Base-by-base conservation (phyloP, 2,113 vertebrate genomes). In the Pipa parva region DNA sequence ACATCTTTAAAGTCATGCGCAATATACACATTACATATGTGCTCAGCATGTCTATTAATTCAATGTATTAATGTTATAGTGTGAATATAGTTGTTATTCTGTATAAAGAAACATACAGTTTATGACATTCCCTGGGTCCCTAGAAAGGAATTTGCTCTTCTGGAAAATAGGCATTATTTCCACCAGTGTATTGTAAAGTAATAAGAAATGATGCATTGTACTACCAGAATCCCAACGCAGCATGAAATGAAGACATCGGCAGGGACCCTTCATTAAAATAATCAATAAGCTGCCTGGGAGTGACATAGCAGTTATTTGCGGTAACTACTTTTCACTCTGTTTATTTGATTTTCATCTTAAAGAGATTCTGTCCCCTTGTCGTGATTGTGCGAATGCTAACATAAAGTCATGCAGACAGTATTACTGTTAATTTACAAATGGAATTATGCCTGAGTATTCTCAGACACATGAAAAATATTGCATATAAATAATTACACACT, bases 261-360 rank as follows among this genome's bases (percentile, higher is more conserved):
- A 42, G 37, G 51, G 36, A 29, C 25, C 52, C 52, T 33, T 5
- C 24, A 31, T 10, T 25, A 54, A 24, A 37, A 24, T 48, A 57
- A 66, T 57, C 63, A 58, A 66, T 66, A 66, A 48, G 7, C 52
- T 15, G 42, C 27, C 4, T 46, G 18, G 46, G 12, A 37, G 37
- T 56, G 63, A 56, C 63, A 57, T 13, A 22, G 25, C 27, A 4
- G 1, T n/a, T 26, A 46, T 33, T 56, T 46, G 27, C 3, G 29
- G n/a, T 46, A 20, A 20, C 36, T 48, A 17, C 10, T 29, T n/a
- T 8, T 54, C 11, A 24, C 59, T 36, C 13, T 12, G 2, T 1
- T 45, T 39, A 28, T 9, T 50, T 12, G 13, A 49, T 22, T 29
- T 18, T 55, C 20, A 25, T 51, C 15, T 45, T 22, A 22, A 15